Base-by-base conservation (phyloP, 1,140 invertebrate species). In the Polypedilum vanderplanki region DNA sequence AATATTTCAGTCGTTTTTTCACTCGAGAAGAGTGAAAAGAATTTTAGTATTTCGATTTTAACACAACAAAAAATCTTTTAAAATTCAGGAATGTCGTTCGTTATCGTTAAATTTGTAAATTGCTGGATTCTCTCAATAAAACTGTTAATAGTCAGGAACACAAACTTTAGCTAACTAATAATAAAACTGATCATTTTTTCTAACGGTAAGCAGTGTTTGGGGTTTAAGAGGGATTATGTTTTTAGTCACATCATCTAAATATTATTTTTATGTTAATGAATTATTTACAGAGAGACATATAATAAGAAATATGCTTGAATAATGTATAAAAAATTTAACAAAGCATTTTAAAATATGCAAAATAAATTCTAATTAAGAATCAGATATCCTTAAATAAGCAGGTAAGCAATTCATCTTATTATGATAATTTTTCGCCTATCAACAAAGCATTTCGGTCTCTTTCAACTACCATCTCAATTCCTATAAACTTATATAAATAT, bases 11-110 rank as follows among this genome's bases (percentile, higher is more conserved):
- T 57, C 46, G 46, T n/a, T 57, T 57, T n/a, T 57, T 70, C 65
- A n/a, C 9, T 70, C 46, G 46, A n/a, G n/a, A 57, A 57, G 1
- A 20, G 18, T 70, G 9, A 70, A 18, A n/a, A 18, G 65, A 18
- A 70, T n/a, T 20, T 70, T 18, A 18, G 18, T 20, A 18, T 70
- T 18, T 70, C 65, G 65, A 18, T 22, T 20, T 33, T 33, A 33
- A 33, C 24, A 33, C 24, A 33, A 70, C 17, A 10, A 70, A 70
- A 70, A 18, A 18, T 18, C 18, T 18, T 70, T 18, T 70, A 8
- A 70, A 70, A 20, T 22, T 70, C 20, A 22, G 65, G 65, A 70
- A 70, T 70, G 65, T 70, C 65, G 65, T 70, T 70, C 65, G 65
- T 70, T 70, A 8, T 67, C 18, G n/a, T 20, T 20, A 33, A 33